phyloP scores from a whole-genome alignment of 2,797 vertebrate genomes.

The Aeoliscus strigatus region DNA sequence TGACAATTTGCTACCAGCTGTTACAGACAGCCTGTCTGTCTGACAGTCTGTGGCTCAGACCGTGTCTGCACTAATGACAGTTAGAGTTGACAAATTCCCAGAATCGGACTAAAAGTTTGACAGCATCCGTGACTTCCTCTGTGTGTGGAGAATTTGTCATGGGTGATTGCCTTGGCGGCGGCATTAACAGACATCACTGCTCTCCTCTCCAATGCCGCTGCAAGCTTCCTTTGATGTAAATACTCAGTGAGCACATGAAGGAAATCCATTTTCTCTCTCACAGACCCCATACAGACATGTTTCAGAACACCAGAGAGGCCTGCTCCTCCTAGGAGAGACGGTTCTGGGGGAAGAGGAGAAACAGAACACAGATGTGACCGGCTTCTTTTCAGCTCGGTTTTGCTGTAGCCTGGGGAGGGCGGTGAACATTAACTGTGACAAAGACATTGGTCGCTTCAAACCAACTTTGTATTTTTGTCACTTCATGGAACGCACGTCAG shows the following conservation, averaged over 20 bases:
- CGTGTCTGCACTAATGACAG: conserved; percentile 44
- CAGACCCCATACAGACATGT: conserved; percentile 34
- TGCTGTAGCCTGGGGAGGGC: conserved; percentile 31
- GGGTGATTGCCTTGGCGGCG: conserved; percentile 45
- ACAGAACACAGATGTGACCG: conserved; percentile 34
- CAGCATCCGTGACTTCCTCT: conserved; percentile 46
- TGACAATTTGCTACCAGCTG: conserved; percentile 41
- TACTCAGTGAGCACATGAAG: conserved; percentile 44
- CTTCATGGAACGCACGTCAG: conserved; percentile 10
- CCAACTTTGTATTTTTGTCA: conserved; percentile 27
- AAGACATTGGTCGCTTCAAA: conserved; percentile 26
- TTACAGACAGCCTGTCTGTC: conserved; percentile 22
- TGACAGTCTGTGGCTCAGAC: conserved; percentile 30
- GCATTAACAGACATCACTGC: conserved; percentile 53
- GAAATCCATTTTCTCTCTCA: conserved; percentile 47
- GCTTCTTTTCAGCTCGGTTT: conserved; percentile 21
- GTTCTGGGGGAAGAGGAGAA: conserved; percentile 25
- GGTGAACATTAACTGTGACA: conserved; percentile 39
- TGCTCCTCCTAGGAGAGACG: conserved; percentile 40
- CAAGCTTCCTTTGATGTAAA: conserved; percentile 58
- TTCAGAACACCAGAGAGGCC: conserved; percentile 29
- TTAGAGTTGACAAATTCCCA: conserved; percentile 46
- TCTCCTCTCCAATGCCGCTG: conserved; percentile 12
- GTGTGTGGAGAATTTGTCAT: conserved; percentile 45
- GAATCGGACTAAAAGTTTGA: conserved; percentile 47